phyloP scores from a whole-genome alignment of 1,140 invertebrate species.

The Plectus sambesii region DNA sequence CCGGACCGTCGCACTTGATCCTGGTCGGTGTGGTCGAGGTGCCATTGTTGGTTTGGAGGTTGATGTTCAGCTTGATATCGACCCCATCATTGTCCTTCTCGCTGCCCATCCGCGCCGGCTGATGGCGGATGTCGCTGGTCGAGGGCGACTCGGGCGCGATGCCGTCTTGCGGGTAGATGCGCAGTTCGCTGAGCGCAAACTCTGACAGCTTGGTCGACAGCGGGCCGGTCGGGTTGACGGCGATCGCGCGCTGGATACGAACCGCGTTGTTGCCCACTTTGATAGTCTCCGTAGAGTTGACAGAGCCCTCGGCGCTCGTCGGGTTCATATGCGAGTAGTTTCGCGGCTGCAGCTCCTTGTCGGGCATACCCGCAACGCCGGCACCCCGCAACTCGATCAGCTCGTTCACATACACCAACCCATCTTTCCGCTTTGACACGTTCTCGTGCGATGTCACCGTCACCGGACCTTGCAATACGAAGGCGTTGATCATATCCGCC shows the following conservation, averaged over 20 bases:
- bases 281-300: constrained; percentile 61
- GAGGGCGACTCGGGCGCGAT: too few species aligned
- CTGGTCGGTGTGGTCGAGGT: too few species aligned
- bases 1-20: too few species aligned
- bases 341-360: constrained; percentile 50
- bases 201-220: constrained; percentile 47
- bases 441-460: constrained; percentile 51
- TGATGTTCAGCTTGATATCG: too few species aligned
- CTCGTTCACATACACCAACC: too few species aligned
- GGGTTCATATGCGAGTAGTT: constrained; percentile 55
- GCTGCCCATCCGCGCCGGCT: too few species aligned
- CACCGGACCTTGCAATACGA: constrained; percentile 19
- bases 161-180: too few species aligned
- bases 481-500: constrained; percentile 7
- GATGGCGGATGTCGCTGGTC: too few species aligned
- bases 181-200: constrained; percentile 4
- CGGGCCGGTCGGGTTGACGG: constrained; percentile 51
- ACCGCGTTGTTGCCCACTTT: too few species aligned
- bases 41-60: too few species aligned
- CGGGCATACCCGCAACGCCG: constrained; percentile 63
- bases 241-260: constrained; percentile 49
- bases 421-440: too few species aligned
- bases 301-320: constrained; percentile 58
- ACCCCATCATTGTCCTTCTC: too few species aligned
- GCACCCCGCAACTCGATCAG: constrained; percentile 55